Evolutionary conservation across 2,113 vertebrate species (phyloP).

Genomic region (Cyprinus carpio): DNA sequence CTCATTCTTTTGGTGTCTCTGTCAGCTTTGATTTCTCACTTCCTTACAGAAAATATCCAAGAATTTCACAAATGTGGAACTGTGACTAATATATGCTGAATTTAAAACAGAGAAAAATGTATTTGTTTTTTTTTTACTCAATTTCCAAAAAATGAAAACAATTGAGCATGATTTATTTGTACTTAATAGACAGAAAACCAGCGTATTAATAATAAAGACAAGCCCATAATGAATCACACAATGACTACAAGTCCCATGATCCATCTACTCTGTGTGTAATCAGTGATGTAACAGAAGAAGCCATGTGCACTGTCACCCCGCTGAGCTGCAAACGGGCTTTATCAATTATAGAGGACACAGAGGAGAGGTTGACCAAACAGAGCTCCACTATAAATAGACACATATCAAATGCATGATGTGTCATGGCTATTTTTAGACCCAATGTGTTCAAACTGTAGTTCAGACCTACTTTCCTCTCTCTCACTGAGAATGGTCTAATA

Average conservation of each 20-base stretch:
- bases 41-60: constrained; percentile 44
- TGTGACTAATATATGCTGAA: constrained; percentile 11
- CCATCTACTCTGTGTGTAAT: constrained; percentile 37
- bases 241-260: constrained; percentile 58
- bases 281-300: constrained; percentile 49
- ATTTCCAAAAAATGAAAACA: neutral
- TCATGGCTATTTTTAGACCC: constrained; percentile 63
- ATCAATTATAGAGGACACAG: constrained; percentile 71
- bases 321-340: constrained; percentile 60
- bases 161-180: neutral
- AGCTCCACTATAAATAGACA: constrained; percentile 68
- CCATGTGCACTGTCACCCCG: constrained; percentile 50
- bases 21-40: constrained; percentile 60
- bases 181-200: neutral
- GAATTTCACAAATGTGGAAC: constrained; percentile 46
- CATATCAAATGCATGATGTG: constrained; percentile 57
- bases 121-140: constrained; percentile 27
- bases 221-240: neutral
- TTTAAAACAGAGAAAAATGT: neutral
- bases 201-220: constrained; percentile 38
- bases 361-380: constrained; percentile 62
- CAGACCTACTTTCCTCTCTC: neutral
- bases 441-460: neutral
- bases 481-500: neutral
- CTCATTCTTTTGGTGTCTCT: constrained; percentile 50